A percentile compares a stretch with the other conserved stretches of the same genome.
phyloP scores from a whole-genome alignment of 2,113 vertebrate genomes.

The Sarotherodon lohbergeri region DNA sequence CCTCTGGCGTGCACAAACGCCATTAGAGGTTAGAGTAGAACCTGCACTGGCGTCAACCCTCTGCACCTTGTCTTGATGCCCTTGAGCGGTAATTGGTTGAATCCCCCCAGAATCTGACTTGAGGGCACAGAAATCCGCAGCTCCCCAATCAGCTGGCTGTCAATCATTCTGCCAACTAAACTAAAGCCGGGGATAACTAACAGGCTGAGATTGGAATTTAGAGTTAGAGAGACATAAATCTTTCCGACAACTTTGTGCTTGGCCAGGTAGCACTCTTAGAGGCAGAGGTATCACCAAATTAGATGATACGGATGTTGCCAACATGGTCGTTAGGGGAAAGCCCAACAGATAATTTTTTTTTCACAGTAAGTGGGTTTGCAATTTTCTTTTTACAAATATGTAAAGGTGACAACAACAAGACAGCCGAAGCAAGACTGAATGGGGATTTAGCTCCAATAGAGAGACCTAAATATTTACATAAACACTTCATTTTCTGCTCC shows the following conservation, averaged over 20 bases:
- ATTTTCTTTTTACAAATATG: conserved; percentile 25
- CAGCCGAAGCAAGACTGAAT: not conserved
- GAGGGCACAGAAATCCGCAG: conserved; percentile 61
- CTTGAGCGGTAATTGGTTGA: conserved; percentile 70
- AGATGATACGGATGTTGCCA: conserved; percentile 41
- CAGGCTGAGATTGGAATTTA: conserved; percentile 60
- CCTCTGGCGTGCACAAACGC: conserved; percentile 24
- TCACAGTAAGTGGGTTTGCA: conserved; percentile 1
- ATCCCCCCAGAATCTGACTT: conserved; percentile 65
- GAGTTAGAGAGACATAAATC: conserved; percentile 64
- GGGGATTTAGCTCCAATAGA: not conserved
- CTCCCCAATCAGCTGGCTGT: conserved; percentile 64
- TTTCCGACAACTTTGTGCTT: conserved; percentile 57
- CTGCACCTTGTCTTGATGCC: conserved; percentile 63
- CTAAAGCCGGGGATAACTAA: conserved; percentile 61
- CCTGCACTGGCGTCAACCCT: conserved; percentile 33
- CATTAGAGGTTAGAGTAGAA: conserved; percentile 44
- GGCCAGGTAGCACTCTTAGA: conserved; percentile 36
- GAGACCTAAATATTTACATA: not conserved
- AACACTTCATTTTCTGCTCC: not conserved
- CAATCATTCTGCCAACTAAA: conserved; percentile 64
- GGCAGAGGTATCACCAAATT: conserved; percentile 43
- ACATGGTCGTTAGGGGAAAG: conserved; percentile 12
- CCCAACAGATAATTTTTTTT: conserved; percentile 37
- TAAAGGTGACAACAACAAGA: not conserved